These are phyloP conservation scores for Australoheros scitulus DNA, from an alignment of 2,113 vertebrate species.

Conservation along the genomic window DNA sequence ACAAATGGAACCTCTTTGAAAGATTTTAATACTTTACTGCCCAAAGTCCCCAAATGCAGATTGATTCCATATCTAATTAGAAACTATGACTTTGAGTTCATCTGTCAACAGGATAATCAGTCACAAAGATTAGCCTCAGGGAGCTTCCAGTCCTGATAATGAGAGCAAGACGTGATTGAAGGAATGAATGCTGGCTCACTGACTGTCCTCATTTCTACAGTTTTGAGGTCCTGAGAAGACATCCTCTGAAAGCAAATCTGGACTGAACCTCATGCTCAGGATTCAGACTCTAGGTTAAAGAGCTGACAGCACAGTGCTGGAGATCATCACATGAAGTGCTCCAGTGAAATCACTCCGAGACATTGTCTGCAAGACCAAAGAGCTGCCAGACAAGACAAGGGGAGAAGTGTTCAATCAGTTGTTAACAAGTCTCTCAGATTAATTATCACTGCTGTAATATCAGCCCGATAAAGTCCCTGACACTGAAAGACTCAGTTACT, in stretches of 20 bases:
- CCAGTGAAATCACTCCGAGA: constrained; percentile 17
- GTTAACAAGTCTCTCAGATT: constrained; percentile 49
- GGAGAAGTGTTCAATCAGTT: constrained; percentile 30
- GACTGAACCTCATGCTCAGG: neutral
- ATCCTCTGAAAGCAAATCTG: constrained; percentile 23
- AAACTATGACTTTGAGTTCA: constrained; percentile 22
- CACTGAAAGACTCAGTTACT: constrained; percentile 8
- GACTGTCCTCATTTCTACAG: constrained; percentile 21
- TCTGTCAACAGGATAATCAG: constrained; percentile 29
- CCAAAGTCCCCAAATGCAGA: constrained; percentile 13
- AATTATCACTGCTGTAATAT: constrained; percentile 39
- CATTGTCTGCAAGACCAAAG: constrained; percentile 29
- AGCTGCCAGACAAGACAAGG: constrained; percentile 23
- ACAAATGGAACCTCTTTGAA: neutral
- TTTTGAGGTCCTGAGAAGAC: neutral
- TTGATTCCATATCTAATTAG: constrained; percentile 24
- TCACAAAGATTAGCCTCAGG: constrained; percentile 16
- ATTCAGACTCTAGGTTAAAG: constrained; percentile 10
- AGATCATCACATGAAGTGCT: constrained; percentile 28
- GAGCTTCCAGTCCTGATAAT: constrained; percentile 21
- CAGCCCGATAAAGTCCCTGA: neutral
- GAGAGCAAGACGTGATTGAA: neutral
- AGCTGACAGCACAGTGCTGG: neutral
- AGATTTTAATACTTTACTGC: neutral
- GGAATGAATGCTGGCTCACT: constrained; percentile 4